Evolutionary conservation across 1,140 invertebrate species (phyloP).

Genomic region (Anthonomus grandis): DNA sequence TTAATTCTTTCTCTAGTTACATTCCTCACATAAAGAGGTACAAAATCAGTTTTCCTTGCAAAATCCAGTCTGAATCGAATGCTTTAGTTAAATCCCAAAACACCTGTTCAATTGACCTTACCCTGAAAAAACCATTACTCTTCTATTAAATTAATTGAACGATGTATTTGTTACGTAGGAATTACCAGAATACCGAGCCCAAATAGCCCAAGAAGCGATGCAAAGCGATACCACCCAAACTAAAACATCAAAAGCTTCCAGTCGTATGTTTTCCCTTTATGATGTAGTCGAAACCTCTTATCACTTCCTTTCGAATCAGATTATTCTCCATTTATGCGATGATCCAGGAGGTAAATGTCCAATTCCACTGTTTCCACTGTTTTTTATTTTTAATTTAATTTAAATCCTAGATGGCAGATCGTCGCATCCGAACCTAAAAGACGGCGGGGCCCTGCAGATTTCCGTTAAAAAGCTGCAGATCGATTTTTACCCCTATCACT

Average conservation of each 20-base stretch:
- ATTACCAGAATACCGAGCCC: slow-evolving; percentile 76
- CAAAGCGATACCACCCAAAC: slow-evolving; percentile 30
- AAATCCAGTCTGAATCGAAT: no score
- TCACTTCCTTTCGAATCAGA: slow-evolving; percentile 89
- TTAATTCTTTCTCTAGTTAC: no score
- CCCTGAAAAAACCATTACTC: no score
- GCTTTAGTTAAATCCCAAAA: no score
- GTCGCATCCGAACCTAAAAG: slow-evolving; percentile 75
- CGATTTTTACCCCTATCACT: slow-evolving; percentile 96
- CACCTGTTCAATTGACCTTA: no score
- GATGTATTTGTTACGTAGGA: slow-evolving; percentile 51
- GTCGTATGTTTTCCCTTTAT: slow-evolving; percentile 78
- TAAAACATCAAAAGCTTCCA: slow-evolving; percentile 39
- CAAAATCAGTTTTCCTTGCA: not conserved
- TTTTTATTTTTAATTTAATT: not conserved
- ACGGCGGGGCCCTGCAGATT: slow-evolving; percentile 93
- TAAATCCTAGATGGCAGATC: slow-evolving; percentile 74
- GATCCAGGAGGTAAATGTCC: slow-evolving; percentile 84
- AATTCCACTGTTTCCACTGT: not conserved
- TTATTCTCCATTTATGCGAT: slow-evolving; percentile 97
- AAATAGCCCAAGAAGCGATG: slow-evolving; percentile 64
- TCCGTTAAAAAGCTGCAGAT: slow-evolving; percentile 84
- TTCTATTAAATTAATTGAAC: no score
- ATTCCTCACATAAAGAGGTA: no score
- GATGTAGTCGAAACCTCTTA: slow-evolving; percentile 97